A percentile compares a stretch with the other conserved stretches of the same genome.
These are phyloP conservation scores for Lysandra bellargus DNA, from an alignment of 2,888 invertebrate species.

Conservation along the genomic window DNA sequence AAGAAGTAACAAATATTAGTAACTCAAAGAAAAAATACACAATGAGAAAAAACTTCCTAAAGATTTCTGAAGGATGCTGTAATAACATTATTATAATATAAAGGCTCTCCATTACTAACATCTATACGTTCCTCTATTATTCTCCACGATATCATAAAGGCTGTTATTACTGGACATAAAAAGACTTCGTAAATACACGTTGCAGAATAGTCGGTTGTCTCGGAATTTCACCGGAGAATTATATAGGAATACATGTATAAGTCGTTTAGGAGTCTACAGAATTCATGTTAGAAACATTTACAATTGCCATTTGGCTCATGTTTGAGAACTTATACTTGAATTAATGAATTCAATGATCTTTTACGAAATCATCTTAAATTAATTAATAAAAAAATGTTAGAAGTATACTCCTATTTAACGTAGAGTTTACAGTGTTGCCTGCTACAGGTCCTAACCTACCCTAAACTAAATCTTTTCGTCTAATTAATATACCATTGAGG, in stretches of 20 bases:
- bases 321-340: neutral
- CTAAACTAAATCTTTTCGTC: too few relatives aligned
- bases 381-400: too few relatives aligned
- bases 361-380: too few relatives aligned
- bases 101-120: conserved; percentile 14
- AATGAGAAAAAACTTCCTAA: neutral
- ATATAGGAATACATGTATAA: neutral
- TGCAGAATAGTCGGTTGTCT: conserved; percentile 5
- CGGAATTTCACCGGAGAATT: neutral
- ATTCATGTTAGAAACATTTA: too few relatives aligned
- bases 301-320: neutral
- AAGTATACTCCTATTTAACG: too few relatives aligned
- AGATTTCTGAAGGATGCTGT: conserved; percentile 8
- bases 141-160: conserved; percentile 7
- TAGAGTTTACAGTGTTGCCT: too few relatives aligned
- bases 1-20: neutral
- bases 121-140: conserved; percentile 10
- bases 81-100: conserved; percentile 19
- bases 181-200: conserved; percentile 9
- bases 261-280: too few relatives aligned
- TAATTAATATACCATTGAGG: too few relatives aligned
- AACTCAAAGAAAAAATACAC: neutral
- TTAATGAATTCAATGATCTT: too few relatives aligned
- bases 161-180: conserved; percentile 22
- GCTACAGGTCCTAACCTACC: too few relatives aligned